Evolutionary conservation across 2,888 invertebrate genomes (phyloP).

Genomic region (Lepidocyrtinus sp.): DNA sequence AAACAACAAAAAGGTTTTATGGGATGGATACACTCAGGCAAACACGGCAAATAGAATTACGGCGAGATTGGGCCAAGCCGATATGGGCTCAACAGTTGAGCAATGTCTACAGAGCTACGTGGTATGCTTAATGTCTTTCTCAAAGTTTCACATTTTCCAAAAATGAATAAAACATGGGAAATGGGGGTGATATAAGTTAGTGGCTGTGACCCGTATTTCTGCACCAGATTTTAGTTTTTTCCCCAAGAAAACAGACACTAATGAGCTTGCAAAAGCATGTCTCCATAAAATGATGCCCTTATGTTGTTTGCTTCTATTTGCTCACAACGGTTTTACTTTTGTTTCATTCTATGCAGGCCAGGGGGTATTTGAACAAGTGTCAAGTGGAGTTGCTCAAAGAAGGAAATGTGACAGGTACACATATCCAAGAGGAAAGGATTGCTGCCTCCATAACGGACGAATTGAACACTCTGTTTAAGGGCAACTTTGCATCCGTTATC

Average conservation of each 20-base stretch:
- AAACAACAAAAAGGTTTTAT: conserved; percentile 22
- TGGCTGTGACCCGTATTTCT: too few species aligned
- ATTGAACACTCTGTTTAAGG: conserved; percentile 23
- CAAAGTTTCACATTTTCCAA: not conserved
- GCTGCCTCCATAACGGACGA: not conserved
- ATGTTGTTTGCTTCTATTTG: too few species aligned
- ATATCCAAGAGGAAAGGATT: conserved; percentile 1
- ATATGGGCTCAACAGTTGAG: conserved; percentile 40
- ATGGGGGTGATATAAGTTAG: too few species aligned
- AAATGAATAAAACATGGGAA: too few species aligned
- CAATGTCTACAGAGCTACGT: conserved; percentile 38
- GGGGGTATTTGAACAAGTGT: conserved; percentile 34
- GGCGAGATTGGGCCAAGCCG: conserved; percentile 36
- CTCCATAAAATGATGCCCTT: not conserved
- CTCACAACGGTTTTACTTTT: not conserved
- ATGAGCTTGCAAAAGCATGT: too few species aligned
- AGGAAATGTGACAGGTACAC: not conserved
- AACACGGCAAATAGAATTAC: too few species aligned
- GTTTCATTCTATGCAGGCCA: conserved; percentile 27
- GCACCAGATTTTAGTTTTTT: not conserved
- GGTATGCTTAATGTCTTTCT: too few species aligned
- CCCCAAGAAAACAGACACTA: not conserved
- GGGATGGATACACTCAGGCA: conserved; percentile 25
- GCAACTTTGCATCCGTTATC: conserved; percentile 26
- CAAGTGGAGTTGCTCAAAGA: conserved; percentile 31